Base-by-base conservation (phyloP, 2,113 vertebrate genomes). In the Macrotus californicus region DNA sequence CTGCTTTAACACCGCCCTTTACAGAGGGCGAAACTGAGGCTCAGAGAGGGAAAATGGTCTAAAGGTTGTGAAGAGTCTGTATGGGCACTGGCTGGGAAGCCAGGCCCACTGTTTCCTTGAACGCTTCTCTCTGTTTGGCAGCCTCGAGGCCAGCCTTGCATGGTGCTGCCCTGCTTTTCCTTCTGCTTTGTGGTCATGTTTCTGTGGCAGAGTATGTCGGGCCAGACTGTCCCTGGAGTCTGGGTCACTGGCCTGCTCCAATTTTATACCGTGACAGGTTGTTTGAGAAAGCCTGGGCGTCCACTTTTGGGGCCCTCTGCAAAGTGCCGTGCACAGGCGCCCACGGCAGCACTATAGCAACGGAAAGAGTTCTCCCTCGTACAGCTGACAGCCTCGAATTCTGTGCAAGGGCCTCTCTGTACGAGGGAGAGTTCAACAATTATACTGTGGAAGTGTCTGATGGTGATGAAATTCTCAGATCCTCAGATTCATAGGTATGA, bases 401-500 rank as follows among this genome's bases (percentile, higher is more conserved):
- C 82, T 34, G 61, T 36, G 41, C 82, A 76, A 31, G 39, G 50
- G 50, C 56, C 54, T 94, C 93, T 94, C 87, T 39, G 54, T 59
- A 15, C 82, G 89, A 97, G 97, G 9, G 93, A 76, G 93, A 97
- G 97, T 93, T 93, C 95, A 95, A 88, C 92, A 75, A 13, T 92
- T 97, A 93, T 31, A 46, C 76, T 88, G 97, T 96, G 18, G 54
- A 48, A 18, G 93, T 97, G 96, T 96, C 94, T 4, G 56, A 91
- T 46, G 92, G 96, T 0, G 22, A 97, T 43, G 96, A 95, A 94
- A 98, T 94, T 96, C 97, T 97, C 96, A 96, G 95, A 98, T 94
- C 96, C 97, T 97, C 96, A 96, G 95, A 98, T 97, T 96, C 95
- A 86, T 90, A 98, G 96, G 97, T 96, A 97, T 36, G 91, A 85